phyloP scores from a whole-genome alignment of 2,113 vertebrate genomes.

The Nycticebus coucang region DNA sequence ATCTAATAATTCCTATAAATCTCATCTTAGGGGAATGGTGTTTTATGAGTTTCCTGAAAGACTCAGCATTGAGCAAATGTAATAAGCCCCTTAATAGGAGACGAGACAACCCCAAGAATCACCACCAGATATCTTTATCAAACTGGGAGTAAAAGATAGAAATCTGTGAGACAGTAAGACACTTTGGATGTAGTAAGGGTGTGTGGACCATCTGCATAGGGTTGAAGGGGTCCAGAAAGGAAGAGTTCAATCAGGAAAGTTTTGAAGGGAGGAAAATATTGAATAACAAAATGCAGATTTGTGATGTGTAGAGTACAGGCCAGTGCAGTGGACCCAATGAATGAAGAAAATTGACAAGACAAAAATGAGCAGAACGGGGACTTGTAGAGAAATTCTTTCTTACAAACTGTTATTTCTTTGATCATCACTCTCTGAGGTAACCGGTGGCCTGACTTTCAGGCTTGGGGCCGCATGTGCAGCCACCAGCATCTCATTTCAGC shows the following conservation, averaged over 20 bases:
- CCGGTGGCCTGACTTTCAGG: background rate
- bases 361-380: background rate
- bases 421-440: background rate
- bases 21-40: background rate
- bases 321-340: rapidly evolving
- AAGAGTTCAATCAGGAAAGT: background rate
- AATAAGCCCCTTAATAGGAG: background rate
- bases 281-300: background rate
- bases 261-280: background rate
- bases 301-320: background rate
- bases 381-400: background rate
- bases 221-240: background rate
- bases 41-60: background rate
- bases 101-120: background rate
- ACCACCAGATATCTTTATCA: background rate
- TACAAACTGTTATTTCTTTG: background rate
- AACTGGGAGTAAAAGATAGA: background rate
- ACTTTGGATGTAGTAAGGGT: too few relatives aligned
- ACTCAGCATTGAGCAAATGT: background rate
- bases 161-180: background rate
- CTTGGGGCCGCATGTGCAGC: too few relatives aligned
- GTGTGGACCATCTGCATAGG: background rate
- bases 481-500: background rate
- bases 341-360: background rate
- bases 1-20: background rate